Conservation (phyloP, 2,888 invertebrate species). For the Pardosa pseudoannulata region DNA sequence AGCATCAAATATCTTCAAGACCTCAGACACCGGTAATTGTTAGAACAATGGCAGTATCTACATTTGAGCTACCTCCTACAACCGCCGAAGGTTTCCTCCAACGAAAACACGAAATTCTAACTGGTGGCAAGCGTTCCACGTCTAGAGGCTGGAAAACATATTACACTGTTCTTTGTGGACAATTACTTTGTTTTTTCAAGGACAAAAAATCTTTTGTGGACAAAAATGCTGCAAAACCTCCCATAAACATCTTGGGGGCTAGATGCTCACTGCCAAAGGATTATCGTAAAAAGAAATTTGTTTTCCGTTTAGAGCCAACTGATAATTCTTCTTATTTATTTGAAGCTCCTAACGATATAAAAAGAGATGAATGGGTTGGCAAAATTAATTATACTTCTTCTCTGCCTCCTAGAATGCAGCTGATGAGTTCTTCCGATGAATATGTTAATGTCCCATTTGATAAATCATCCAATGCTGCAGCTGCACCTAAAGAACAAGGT, state of each 20-base stretch:
- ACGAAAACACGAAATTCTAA: slow-evolving; percentile 94
- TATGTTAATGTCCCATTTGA: not conserved
- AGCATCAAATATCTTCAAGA: not conserved
- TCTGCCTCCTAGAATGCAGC: slow-evolving; percentile 91
- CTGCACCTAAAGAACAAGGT: no score
- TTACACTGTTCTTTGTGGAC: slow-evolving; percentile 96
- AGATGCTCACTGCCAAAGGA: slow-evolving; percentile 91
- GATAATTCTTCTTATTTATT: slow-evolving; percentile 97
- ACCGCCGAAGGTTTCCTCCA: slow-evolving; percentile 94
- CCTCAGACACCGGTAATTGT: slow-evolving; percentile 21
- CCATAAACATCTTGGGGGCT: slow-evolving; percentile 85
- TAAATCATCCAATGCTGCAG: not conserved
- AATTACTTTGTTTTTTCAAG: slow-evolving; percentile 97
- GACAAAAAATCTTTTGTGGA: slow-evolving; percentile 92
- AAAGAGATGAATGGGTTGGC: slow-evolving; percentile 92
- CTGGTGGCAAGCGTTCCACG: slow-evolving; percentile 95
- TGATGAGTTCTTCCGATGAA: slow-evolving; percentile 82
- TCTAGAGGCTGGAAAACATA: slow-evolving; percentile 96
- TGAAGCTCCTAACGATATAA: slow-evolving; percentile 84
- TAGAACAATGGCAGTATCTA: not conserved
- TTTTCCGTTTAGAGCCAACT: slow-evolving; percentile 89
- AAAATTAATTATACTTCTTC: slow-evolving; percentile 95
- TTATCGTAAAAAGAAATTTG: slow-evolving; percentile 95
- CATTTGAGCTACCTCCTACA: slow-evolving; percentile 84
- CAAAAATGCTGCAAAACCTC: slow-evolving; percentile 91